These are phyloP conservation scores for Drosophila yooni DNA, from an alignment of 2,888 invertebrate genomes.

Conservation along the genomic window DNA sequence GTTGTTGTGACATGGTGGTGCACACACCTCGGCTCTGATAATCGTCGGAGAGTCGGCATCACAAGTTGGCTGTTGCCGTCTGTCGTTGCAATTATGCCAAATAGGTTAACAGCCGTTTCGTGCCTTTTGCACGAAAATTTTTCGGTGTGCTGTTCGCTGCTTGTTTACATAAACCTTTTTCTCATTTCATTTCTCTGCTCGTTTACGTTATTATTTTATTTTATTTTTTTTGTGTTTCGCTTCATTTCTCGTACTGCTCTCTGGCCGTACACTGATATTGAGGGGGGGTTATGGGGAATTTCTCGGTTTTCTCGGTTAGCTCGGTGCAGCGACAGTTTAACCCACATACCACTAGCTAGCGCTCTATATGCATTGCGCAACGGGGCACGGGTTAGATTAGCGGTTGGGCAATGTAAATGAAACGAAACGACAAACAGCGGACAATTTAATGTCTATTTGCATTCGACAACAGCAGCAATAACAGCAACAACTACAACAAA, in stretches of 20 bases:
- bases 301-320: slow-evolving; percentile 19
- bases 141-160: slow-evolving; percentile 42
- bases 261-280: slow-evolving; percentile 12
- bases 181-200: slow-evolving; percentile 45
- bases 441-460: slow-evolving; percentile 78
- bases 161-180: slow-evolving; percentile 76
- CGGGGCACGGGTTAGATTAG: slow-evolving; percentile 26
- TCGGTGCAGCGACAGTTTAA: slow-evolving; percentile 66
- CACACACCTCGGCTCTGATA: slow-evolving; percentile 27
- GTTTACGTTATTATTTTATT: not conserved
- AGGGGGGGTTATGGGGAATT: not conserved
- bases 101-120: slow-evolving; percentile 80
- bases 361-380: slow-evolving; percentile 52
- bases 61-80: slow-evolving; percentile 33
- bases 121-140: slow-evolving; percentile 69
- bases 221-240: not conserved
- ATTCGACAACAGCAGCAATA: slow-evolving; percentile 57
- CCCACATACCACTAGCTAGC: slow-evolving; percentile 55
- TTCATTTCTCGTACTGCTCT: slow-evolving; percentile 23
- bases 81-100: slow-evolving; percentile 72
- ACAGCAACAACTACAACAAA: slow-evolving; percentile 35
- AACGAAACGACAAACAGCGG: slow-evolving; percentile 70
- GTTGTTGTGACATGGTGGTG: not conserved
- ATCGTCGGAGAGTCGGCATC: slow-evolving; percentile 50
- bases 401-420: slow-evolving; percentile 65